These are phyloP conservation scores for Diabrotica balteata DNA, from an alignment of 2,888 invertebrate genomes.

Conservation along the genomic window DNA sequence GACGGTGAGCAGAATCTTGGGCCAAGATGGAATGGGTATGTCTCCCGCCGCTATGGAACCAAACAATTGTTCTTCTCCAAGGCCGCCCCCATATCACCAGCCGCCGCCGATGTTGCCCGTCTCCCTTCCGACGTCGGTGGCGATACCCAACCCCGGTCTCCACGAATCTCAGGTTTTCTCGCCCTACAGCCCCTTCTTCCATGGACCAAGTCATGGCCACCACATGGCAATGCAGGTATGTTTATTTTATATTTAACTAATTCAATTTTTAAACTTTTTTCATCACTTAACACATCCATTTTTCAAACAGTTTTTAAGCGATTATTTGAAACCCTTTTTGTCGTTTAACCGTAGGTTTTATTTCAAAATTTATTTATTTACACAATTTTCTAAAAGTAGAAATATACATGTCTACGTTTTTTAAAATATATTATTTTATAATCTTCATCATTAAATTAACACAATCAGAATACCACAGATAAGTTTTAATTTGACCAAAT, in stretches of 20 bases:
- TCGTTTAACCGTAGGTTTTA: too few species aligned
- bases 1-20: slow-evolving; percentile 85
- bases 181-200: slow-evolving; percentile 90
- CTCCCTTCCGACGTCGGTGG: slow-evolving; percentile 92
- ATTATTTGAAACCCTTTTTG: too few species aligned
- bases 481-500: too few species aligned
- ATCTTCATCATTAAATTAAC: too few species aligned
- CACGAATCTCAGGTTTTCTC: slow-evolving; percentile 94
- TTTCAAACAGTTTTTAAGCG: too few species aligned
- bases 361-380: too few species aligned
- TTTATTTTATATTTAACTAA: slow-evolving; percentile 7
- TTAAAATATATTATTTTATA: too few species aligned
- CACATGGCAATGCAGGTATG: slow-evolving; percentile 61
- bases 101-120: slow-evolving; percentile 85
- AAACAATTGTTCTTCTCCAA: slow-evolving; percentile 69
- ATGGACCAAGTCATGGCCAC: slow-evolving; percentile 62
- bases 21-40: slow-evolving; percentile 77
- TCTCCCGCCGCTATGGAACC: slow-evolving; percentile 66
- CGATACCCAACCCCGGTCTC: slow-evolving; percentile 94
- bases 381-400: too few species aligned
- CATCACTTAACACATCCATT: too few species aligned
- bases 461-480: too few species aligned
- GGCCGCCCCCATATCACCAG: slow-evolving; percentile 69
- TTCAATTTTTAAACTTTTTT: too few species aligned
- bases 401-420: too few species aligned